Evolutionary conservation across 2,797 vertebrate species (phyloP).

Genomic region (Trachops cirrhosus): DNA sequence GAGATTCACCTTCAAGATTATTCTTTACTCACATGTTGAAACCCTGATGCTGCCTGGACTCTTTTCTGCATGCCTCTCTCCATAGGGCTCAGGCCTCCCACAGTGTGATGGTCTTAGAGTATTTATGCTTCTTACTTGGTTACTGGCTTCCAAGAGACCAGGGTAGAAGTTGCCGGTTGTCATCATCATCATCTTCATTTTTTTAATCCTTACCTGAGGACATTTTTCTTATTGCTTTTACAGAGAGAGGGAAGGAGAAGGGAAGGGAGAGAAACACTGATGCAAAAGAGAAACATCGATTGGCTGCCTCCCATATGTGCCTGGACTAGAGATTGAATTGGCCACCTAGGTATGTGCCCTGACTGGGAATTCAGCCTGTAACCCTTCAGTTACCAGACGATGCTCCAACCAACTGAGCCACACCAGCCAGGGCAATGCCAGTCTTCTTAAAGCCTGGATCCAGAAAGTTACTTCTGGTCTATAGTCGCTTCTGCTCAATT

Average conservation of each 20-base stretch:
- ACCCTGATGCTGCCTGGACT: too few relatives aligned
- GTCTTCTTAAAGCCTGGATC: not conserved
- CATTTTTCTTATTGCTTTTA: not conserved
- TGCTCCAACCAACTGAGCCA: too few relatives aligned
- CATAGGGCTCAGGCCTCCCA: not conserved
- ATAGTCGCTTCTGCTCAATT: not conserved
- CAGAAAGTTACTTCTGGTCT: not conserved
- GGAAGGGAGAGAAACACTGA: not conserved
- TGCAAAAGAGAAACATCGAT: not conserved
- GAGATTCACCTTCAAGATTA: rapidly evolving
- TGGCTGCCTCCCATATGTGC: not conserved
- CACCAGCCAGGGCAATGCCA: not conserved
- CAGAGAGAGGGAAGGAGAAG: not conserved
- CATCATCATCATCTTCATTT: not conserved
- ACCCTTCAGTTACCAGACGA: not conserved
- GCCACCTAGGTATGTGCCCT: not conserved
- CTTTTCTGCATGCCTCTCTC: not conserved
- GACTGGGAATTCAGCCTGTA: not conserved
- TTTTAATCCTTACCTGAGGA: not conserved
- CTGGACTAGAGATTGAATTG: not conserved
- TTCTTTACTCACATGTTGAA: not conserved
- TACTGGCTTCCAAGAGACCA: not conserved
- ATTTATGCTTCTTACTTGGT: not conserved
- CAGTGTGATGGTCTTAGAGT: too few relatives aligned
- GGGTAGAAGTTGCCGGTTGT: not conserved